Evolutionary conservation across 2,113 vertebrate species (phyloP), one percentile per base, ranked within the genome.

Genomic region (Boleophthalmus pectinirostris): DNA sequence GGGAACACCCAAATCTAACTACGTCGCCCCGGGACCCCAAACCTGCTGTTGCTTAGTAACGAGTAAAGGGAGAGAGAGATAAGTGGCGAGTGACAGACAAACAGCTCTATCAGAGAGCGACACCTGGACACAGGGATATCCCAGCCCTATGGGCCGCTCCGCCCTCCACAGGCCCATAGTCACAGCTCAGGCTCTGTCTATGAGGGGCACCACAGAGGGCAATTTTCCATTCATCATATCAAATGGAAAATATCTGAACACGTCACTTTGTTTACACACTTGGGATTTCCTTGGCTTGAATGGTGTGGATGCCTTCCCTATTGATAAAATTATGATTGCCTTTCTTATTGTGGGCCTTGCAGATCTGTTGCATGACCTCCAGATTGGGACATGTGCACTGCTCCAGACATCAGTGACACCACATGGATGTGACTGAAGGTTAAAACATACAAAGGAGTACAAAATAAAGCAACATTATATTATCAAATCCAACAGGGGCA

Each of bases 81-180:
- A 92, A 92, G 88, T 45, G 82, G 71, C 43, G 65, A 64, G 73
- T 60, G 72, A 80, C 73, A 76, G 83, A 84, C 68, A 80, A 82
- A 75, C 73, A 73, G 82, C 68, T 49, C 82, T 93, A 94, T 94
- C 92, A 65, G 81, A 4, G 20, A 13, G 15, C 16, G 80, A 82
- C 92, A 94, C 89, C 87, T 93, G 92, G 89, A 74, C 10, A 38
- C 45, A 73, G 93, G 93, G 91, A 91, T 93, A 92, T 85, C 92
- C 93, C 92, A 90, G 61, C 91, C 90, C 91, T 84, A 68, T 73
- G 82, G 76, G 70, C 75, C 0, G 24, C 86, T 77, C 76, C 86
- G 24, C 85, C 85, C 91, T 82, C 73, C 56, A 2, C 38, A 5
- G 43, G 65, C 12, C 13, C 43, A 14, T 8, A 47, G n/a, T 3